phyloP scores from a whole-genome alignment of 2,113 vertebrate genomes.

The Salvelinus sp. region DNA sequence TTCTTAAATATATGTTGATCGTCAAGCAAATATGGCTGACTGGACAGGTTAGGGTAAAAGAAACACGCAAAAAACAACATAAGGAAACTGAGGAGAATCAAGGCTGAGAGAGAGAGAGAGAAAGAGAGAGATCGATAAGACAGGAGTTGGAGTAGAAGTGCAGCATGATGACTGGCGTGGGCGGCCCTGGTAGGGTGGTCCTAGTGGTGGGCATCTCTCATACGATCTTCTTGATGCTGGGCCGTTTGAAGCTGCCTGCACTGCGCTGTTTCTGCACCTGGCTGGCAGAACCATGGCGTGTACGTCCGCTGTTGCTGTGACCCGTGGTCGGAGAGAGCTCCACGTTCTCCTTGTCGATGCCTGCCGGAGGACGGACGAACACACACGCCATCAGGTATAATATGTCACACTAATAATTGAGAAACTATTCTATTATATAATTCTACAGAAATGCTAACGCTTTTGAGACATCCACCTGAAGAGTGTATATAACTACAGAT shows the following conservation, averaged over 20 bases:
- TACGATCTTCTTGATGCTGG: slow-evolving; percentile 90
- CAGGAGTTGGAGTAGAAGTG: slow-evolving; percentile 10
- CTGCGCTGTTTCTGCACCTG: slow-evolving; percentile 91
- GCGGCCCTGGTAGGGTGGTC: not conserved
- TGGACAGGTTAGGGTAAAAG: not conserved
- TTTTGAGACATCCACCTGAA: not conserved
- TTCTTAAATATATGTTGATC: slow-evolving; percentile 5
- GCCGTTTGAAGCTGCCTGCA: slow-evolving; percentile 87
- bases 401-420: not conserved
- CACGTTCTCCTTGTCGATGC: slow-evolving; percentile 90
- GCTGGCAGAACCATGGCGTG: slow-evolving; percentile 87
- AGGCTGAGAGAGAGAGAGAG: not conserved
- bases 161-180: slow-evolving; percentile 14
- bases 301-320: slow-evolving; percentile 84
- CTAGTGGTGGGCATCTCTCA: slow-evolving; percentile 53
- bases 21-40: slow-evolving; percentile 6
- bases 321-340: slow-evolving; percentile 85
- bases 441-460: not conserved
- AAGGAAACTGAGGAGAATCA: not conserved
- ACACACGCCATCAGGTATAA: slow-evolving; percentile 12
- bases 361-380: slow-evolving; percentile 52
- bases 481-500: not conserved
- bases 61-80: not conserved
- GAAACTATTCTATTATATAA: not conserved
- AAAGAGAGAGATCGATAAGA: not conserved